Percentiles rank a stretch among this genome's conserved stretches.
phyloP scores from a whole-genome alignment of 2,113 vertebrate species.

The Rhagologus leucostigma region DNA sequence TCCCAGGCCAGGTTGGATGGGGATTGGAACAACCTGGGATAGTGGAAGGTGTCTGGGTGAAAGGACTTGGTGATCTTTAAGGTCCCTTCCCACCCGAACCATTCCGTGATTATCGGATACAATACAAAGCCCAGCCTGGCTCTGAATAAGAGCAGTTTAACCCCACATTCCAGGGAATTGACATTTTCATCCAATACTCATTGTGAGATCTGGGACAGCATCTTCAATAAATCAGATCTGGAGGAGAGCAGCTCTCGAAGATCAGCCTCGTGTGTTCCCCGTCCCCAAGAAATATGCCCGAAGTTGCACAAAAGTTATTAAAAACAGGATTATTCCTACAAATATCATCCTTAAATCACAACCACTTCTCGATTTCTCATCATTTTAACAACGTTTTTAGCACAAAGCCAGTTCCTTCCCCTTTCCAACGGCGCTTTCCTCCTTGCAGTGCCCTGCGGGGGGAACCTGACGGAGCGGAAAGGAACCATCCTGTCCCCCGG shows the following conservation, averaged over 20 bases:
- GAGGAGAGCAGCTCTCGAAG: background rate
- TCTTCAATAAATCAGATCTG: background rate
- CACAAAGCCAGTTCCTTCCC: background rate
- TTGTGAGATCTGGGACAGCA: background rate
- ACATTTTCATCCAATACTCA: accelerated
- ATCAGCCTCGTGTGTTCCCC: accelerated
- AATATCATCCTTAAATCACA: background rate
- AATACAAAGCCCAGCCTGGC: background rate
- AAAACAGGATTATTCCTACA: background rate
- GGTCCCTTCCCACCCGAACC: background rate
- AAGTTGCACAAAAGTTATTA: accelerated
- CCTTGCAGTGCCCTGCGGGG: constrained; percentile 89
- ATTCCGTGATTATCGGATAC: background rate
- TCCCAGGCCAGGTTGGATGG: background rate
- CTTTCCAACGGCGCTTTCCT: background rate
- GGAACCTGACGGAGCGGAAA: constrained; percentile 90
- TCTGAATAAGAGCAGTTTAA: background rate
- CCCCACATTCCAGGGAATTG: background rate
- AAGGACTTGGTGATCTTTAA: background rate
- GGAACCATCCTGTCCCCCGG: constrained; percentile 95
- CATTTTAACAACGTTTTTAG: background rate
- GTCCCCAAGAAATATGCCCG: accelerated
- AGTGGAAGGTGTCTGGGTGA: background rate
- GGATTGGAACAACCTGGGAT: background rate
- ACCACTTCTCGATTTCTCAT: background rate